A percentile compares a stretch with the other conserved stretches of the same genome.
Evolutionary conservation across 2,797 vertebrate species (phyloP).

Genomic region (Borostomias antarcticus): DNA sequence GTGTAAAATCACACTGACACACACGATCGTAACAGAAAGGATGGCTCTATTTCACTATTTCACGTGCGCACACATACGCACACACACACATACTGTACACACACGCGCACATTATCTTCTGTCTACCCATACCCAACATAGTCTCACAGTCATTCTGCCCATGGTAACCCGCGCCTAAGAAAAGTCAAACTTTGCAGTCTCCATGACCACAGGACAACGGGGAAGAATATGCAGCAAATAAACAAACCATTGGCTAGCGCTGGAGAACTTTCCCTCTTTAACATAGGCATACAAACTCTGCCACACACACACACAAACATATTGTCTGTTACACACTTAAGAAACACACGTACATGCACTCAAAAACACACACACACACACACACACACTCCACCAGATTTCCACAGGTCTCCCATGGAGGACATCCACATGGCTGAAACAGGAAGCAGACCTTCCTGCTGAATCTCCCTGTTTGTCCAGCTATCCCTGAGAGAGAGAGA

Average conservation of each 20-base stretch:
- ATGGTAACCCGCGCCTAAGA: constrained; percentile 70
- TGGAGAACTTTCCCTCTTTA: constrained; percentile 49
- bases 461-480: constrained; percentile 43
- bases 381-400: not conserved
- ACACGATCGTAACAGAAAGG: not conserved
- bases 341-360: not conserved
- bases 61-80: constrained; percentile 3
- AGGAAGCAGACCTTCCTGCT: constrained; percentile 61
- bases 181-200: constrained; percentile 79
- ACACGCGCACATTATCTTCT: constrained; percentile 15
- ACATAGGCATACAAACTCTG: no score
- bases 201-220: constrained; percentile 68
- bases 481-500: constrained; percentile 28
- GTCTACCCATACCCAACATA: constrained; percentile 41
- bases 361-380: constrained; percentile 9
- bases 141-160: constrained; percentile 47
- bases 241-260: constrained; percentile 57
- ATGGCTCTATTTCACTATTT: not conserved
- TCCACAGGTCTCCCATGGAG: constrained; percentile 25
- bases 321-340: not conserved
- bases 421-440: constrained; percentile 29
- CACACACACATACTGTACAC: constrained; percentile 31
- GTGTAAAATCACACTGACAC: constrained; percentile 14
- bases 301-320: constrained; percentile 19
- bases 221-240: constrained; percentile 59